These are phyloP conservation scores for Neomorphus geoffroyi DNA, from an alignment of 2,797 vertebrate genomes.

Conservation along the genomic window DNA sequence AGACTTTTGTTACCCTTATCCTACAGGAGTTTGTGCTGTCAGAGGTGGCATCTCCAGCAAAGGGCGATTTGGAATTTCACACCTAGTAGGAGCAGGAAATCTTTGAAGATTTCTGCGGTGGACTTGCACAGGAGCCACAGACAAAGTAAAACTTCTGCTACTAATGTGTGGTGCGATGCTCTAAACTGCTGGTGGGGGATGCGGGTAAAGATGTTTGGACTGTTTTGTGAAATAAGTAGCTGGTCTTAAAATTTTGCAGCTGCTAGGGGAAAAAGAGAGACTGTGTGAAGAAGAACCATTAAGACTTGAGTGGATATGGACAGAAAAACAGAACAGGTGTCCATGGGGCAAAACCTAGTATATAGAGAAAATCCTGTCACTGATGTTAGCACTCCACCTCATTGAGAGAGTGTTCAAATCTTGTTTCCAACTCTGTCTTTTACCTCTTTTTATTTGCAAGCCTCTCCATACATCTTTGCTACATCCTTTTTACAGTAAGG, in stretches of 20 bases:
- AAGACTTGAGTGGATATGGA: not conserved
- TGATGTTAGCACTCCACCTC: rapidly evolving
- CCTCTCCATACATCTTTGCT: not conserved
- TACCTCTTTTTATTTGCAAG: not conserved
- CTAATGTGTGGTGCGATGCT: not conserved
- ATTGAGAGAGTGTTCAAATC: not conserved
- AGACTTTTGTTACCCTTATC: not conserved
- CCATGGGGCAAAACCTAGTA: not conserved
- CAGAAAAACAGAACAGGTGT: not conserved
- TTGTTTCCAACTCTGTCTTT: not conserved
- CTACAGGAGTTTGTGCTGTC: not conserved
- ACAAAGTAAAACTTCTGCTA: constrained; percentile 17
- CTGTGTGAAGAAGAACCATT: not conserved
- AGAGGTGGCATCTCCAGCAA: not conserved
- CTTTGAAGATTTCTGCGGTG: not conserved
- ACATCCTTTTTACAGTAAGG: not conserved
- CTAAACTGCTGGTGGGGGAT: not conserved
- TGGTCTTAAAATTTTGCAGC: not conserved
- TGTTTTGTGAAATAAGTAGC: not conserved
- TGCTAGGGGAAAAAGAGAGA: not conserved
- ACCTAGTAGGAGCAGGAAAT: not conserved
- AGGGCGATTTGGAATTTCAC: not conserved
- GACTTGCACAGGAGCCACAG: not conserved
- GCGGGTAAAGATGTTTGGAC: not conserved
- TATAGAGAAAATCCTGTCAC: not conserved